Conservation (phyloP, 2,113 vertebrate genomes). For the Micronycteris hirsuta region DNA sequence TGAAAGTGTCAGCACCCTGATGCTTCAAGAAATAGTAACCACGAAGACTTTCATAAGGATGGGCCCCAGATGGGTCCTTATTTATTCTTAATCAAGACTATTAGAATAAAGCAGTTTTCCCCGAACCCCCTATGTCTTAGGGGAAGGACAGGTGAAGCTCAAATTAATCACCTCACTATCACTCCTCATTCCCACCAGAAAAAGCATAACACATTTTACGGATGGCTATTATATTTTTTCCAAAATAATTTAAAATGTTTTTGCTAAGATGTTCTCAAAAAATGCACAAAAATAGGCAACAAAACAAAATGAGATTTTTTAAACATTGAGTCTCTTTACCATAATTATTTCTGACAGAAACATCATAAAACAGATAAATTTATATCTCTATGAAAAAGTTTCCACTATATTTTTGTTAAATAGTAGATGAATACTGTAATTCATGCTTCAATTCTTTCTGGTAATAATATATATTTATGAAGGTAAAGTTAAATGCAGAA, state of each 20-base stretch:
- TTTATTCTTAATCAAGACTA: neutral
- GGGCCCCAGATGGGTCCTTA: neutral
- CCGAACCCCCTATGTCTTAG: neutral
- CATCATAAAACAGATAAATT: slow-evolving; percentile 16
- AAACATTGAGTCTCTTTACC: neutral
- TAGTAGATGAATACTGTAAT: neutral
- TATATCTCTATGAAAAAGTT: neutral
- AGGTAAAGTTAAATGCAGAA: slow-evolving; percentile 32
- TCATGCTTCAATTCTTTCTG: neutral
- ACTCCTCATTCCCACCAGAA: neutral
- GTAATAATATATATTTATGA: neutral
- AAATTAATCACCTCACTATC: neutral
- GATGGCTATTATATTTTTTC: neutral
- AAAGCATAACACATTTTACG: neutral
- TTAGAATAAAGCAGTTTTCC: neutral
- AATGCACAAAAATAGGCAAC: neutral
- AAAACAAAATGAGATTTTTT: neutral
- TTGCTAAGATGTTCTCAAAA: slow-evolving; percentile 11
- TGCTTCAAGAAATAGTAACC: neutral
- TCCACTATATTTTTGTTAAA: slow-evolving; percentile 37
- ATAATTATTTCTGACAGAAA: slow-evolving; percentile 24
- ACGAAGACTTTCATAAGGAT: neutral
- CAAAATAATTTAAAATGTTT: neutral
- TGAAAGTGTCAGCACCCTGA: neutral
- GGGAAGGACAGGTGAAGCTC: neutral